A percentile compares a stretch with the other conserved stretches of the same genome.
These are phyloP conservation scores for Podarcis cretensis DNA, from an alignment of 2,113 vertebrate genomes.

Conservation along the genomic window DNA sequence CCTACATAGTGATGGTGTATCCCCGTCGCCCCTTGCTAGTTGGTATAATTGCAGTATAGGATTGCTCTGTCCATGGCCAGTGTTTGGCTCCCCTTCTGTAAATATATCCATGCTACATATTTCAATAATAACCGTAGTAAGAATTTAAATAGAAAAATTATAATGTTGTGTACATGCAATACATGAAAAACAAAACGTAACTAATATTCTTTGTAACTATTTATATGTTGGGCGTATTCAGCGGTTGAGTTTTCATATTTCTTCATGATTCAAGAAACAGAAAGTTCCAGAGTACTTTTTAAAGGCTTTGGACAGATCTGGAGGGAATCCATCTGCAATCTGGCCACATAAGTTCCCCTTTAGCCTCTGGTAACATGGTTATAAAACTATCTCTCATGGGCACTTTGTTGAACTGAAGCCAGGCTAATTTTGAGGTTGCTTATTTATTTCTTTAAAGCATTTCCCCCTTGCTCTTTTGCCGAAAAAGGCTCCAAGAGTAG, in stretches of 20 bases:
- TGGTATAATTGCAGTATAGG: not conserved
- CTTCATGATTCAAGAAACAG: not conserved
- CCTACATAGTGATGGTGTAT: not conserved
- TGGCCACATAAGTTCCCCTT: not conserved
- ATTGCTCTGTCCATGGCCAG: not conserved
- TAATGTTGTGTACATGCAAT: not conserved
- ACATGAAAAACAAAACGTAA: not conserved
- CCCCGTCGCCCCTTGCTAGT: not conserved
- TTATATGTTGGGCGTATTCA: not conserved
- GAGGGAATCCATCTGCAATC: constrained; percentile 35
- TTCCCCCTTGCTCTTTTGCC: not conserved
- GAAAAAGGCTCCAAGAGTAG: not conserved
- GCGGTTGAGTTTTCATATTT: not conserved
- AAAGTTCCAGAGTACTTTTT: not conserved
- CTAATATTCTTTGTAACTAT: not conserved
- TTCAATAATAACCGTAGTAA: not conserved
- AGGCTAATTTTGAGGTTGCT: not conserved
- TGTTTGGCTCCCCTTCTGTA: not conserved
- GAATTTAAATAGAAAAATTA: not conserved
- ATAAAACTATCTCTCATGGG: not conserved
- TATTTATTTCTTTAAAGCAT: not conserved
- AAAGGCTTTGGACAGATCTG: not conserved
- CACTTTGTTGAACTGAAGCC: not conserved
- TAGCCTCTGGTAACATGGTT: not conserved
- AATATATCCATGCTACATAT: not conserved